Percentiles rank a stretch among this genome's conserved stretches.
These are phyloP conservation scores for Drosophila orosa DNA, from an alignment of 1,140 invertebrate genomes.

Conservation along the genomic window DNA sequence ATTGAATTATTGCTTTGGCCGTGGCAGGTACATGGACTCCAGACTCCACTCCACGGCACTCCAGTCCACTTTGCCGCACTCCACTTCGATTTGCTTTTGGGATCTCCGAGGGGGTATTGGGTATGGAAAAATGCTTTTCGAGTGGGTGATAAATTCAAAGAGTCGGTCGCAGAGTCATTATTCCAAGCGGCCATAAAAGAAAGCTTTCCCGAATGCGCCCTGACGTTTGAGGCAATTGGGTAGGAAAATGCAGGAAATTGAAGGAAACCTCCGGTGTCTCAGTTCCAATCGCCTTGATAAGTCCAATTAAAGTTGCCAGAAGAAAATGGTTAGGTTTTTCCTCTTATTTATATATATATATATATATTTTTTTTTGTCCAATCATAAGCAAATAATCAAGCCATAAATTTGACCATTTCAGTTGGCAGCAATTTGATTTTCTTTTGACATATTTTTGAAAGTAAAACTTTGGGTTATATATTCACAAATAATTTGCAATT, in stretches of 20 bases:
- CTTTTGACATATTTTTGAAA: conserved; percentile 64
- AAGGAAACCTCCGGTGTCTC: conserved; percentile 33
- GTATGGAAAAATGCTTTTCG: conserved; percentile 75
- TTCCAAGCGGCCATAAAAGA: conserved; percentile 74
- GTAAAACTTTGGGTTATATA: conserved; percentile 56
- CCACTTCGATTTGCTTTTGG: conserved; percentile 19
- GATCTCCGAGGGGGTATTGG: neutral
- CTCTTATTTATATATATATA: conserved; percentile 3
- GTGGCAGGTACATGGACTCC: conserved; percentile 82
- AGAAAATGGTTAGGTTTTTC: conserved; percentile 46
- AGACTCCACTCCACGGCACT: conserved; percentile 53
- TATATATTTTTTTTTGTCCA: conserved; percentile 22
- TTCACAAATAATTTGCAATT: conserved; percentile 74
- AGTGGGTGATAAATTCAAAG: conserved; percentile 82
- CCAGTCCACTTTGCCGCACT: conserved; percentile 36
- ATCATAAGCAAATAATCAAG: conserved; percentile 82
- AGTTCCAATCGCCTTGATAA: conserved; percentile 69
- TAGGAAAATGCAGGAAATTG: conserved; percentile 49
- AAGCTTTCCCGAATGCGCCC: conserved; percentile 65
- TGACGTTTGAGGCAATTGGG: conserved; percentile 50
- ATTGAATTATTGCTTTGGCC: conserved; percentile 83
- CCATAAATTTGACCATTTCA: conserved; percentile 72
- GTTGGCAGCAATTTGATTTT: conserved; percentile 59
- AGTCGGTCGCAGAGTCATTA: conserved; percentile 67
- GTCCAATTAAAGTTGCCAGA: conserved; percentile 80